Base-by-base conservation (phyloP, 2,113 vertebrate genomes). In the Lipophrys pholis region DNA sequence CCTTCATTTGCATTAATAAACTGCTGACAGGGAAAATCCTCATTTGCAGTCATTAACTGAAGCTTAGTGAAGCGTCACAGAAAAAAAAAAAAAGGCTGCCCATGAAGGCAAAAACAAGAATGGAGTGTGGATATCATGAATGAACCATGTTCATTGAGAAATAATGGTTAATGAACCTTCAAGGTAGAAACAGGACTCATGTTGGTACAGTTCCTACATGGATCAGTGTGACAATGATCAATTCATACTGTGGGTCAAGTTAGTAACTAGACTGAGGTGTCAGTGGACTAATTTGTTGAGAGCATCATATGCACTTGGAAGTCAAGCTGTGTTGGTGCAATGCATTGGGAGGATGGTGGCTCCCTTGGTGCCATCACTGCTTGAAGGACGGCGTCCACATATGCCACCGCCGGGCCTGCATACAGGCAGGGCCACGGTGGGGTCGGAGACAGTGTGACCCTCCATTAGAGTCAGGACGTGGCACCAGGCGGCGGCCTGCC, bases 401-500 rank as follows among this genome's bases (percentile, higher is more conserved):
- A 71, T 15, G 10, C 59, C 55, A 36, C 59, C 55, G 40, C 78
- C 3, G 6, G 11, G 16, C 61, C 46, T 15, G 42, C 21, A 30
- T 30, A 30, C 21, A 4, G 21, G 21, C 49, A 52, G 14, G 43
- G 69, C 51, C 7, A 2, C 17, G 12, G 50, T 1, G 59, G 80
- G 83, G 79, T 86, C 80, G 49, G 75, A 88, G 77, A 85, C 76
- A 14, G 54, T 77, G 78, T 82, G 69, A 86, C 72, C 80, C 54
- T 16, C 78, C 38, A 40, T 87, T 86, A 77, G 82, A 79, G 81
- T 80, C 79, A 69, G 76, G 72, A 88, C 71, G 52, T 76, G 73
- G 80, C 67, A 92, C 87, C 88, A 90, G 79, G 68, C 77, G 70
- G 73, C 53, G 65, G 74, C 76, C 85, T 72, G 81, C 80, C 60